Base-by-base conservation (phyloP, 2,113 vertebrate genomes). In the Marmota flaviventris region DNA sequence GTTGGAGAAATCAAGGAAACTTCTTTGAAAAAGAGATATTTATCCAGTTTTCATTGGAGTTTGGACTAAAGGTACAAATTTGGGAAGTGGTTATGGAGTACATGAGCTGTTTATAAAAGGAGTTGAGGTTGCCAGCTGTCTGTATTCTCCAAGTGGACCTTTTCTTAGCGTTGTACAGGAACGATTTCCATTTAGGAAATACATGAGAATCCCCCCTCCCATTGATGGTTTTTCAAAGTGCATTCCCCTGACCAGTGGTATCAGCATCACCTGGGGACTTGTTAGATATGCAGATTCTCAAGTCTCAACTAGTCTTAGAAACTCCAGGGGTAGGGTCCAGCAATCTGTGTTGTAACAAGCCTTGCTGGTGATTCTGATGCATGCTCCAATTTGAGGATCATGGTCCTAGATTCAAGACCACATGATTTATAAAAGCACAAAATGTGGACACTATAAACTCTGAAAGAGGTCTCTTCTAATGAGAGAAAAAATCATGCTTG, bases 31-130 rank as follows among this genome's bases (percentile, higher is more conserved):
- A 76, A 17, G 72, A 81, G 12, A 18, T 39, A 67, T 61, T 85
- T 53, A 18, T 2, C 25, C 56, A 75, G 14, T 65, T 91, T 87
- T 89, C 67, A 53, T 29, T 48, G n/a, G 45, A 69, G 45, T 73
- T 25, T 93, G 24, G 53, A 63, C 51, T 89, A 65, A 79, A 82
- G 72, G 89, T 79, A 91, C 14, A 17, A 69, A 89, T 73, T 76
- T 75, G 45, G 65, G 29, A 93, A 88, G 27, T 81, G 51, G 56
- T n/a, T 51, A 56, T 65, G 32, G 8, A 70, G 48, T 27, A 65
- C 73, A 27, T 39, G 16, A 91, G 7, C 27, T 39, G 78, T 92
- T 63, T 81, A 45, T 29, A 73, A 83, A 48, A 63, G 91, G 4
- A 78, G 13, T 1, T 42, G 65, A 63, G 39, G 37, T 42, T 16